Percentiles rank a stretch among this genome's conserved stretches.
Evolutionary conservation across 1,140 invertebrate species (phyloP).

Genomic region (Dendrolimus kikuchii): DNA sequence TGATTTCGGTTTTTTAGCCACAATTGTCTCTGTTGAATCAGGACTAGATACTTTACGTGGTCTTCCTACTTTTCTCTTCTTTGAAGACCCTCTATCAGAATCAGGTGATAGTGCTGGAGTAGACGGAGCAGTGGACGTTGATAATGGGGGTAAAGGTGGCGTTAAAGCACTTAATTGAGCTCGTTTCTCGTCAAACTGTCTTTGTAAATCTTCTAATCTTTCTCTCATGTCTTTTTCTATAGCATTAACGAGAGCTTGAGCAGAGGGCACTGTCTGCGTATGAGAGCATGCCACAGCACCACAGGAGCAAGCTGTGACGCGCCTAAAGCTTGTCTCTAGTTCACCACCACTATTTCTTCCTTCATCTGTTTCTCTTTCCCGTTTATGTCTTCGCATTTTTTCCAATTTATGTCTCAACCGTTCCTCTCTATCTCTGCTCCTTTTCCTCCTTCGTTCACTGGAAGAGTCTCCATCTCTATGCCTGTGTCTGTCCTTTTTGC

Average conservation of each 20-base stretch:
- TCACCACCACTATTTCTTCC: slow-evolving; percentile 38
- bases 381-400: slow-evolving; percentile 58
- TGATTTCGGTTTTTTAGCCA: slow-evolving; percentile 83
- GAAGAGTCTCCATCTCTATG: slow-evolving; percentile 31
- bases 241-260: slow-evolving; percentile 77
- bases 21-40: slow-evolving; percentile 82
- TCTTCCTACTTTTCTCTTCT: slow-evolving; percentile 87
- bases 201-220: slow-evolving; percentile 83
- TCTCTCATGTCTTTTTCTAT: slow-evolving; percentile 87
- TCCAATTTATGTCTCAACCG: slow-evolving; percentile 54
- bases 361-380: slow-evolving; percentile 51
- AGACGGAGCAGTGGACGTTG: slow-evolving; percentile 41
- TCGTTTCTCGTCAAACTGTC: slow-evolving; percentile 87
- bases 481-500: slow-evolving; percentile 20
- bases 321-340: slow-evolving; percentile 52
- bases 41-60: slow-evolving; percentile 82
- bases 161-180: slow-evolving; percentile 83
- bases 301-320: slow-evolving; percentile 56
- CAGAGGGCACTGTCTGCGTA: slow-evolving; percentile 52
- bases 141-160: slow-evolving; percentile 38
- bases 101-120: slow-evolving; percentile 58
- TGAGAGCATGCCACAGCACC: slow-evolving; percentile 41
- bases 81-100: slow-evolving; percentile 74
- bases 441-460: slow-evolving; percentile 50
- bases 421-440: slow-evolving; percentile 53